A percentile compares a stretch with the other conserved stretches of the same genome.
phyloP scores from a whole-genome alignment of 2,797 vertebrate genomes.

The Aphelocoma californica region DNA sequence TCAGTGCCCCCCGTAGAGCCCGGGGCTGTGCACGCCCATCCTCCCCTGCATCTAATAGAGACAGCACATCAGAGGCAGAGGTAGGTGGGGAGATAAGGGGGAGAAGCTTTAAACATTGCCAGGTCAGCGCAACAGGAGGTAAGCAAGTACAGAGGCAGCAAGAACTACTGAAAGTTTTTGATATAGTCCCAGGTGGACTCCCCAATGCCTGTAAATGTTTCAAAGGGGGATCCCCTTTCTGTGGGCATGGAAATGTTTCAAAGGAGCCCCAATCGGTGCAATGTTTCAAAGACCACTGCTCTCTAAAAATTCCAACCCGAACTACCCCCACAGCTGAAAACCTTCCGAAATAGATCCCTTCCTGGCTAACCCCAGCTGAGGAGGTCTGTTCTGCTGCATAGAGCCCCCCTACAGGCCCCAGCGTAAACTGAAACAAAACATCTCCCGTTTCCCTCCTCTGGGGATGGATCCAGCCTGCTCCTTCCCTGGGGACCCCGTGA shows the following conservation, averaged over 20 bases:
- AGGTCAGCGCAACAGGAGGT: slow-evolving; percentile 41
- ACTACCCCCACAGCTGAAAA: background rate
- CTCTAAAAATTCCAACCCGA: background rate
- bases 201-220: slow-evolving; percentile 44
- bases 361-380: background rate
- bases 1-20: background rate
- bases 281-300: slow-evolving; percentile 50
- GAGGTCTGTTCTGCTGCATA: slow-evolving; percentile 9
- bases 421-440: slow-evolving; percentile 40
- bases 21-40: background rate
- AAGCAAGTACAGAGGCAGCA: slow-evolving; percentile 36
- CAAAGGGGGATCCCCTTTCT: slow-evolving; percentile 50
- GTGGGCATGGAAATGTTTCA: slow-evolving; percentile 47
- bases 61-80: slow-evolving; percentile 31
- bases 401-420: background rate
- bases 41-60: background rate
- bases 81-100: background rate
- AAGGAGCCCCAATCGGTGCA: slow-evolving; percentile 34
- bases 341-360: slow-evolving; percentile 49
- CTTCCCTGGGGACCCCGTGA: background rate
- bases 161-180: slow-evolving; percentile 41
- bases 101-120: slow-evolving; percentile 27
- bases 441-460: slow-evolving; percentile 10
- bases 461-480: slow-evolving; percentile 40
- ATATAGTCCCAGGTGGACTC: slow-evolving; percentile 34